Evolutionary conservation across 2,797 vertebrate genomes (phyloP).

Genomic region (Brotula barbata): DNA sequence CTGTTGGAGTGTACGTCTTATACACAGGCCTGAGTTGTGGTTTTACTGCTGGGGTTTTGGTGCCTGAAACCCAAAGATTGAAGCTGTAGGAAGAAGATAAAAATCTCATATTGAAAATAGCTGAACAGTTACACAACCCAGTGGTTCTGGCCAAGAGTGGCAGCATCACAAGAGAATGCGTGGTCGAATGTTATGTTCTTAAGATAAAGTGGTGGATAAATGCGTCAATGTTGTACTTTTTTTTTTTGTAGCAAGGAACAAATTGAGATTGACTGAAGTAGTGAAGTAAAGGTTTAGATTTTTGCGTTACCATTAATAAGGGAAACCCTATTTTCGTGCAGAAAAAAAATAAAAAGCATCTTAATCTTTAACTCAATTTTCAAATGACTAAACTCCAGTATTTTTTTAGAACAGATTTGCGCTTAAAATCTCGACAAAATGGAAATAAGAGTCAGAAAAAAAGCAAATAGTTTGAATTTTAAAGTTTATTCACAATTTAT

Average conservation of each 20-base stretch:
- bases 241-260: no score
- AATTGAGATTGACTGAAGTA: no score
- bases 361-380: no score
- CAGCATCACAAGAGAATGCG: conserved; percentile 47
- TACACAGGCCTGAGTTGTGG: conserved; percentile 35
- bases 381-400: no score
- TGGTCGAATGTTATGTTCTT: conserved; percentile 15
- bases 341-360: no score
- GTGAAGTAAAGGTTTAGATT: no score
- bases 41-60: conserved; percentile 31
- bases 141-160: conserved; percentile 22
- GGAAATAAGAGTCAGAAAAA: conserved; percentile 13
- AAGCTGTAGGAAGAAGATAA: conserved; percentile 52
- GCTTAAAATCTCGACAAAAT: conserved; percentile 1
- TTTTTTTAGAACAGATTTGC: background rate
- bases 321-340: no score
- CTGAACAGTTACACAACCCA: conserved; percentile 43
- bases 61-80: conserved; percentile 46
- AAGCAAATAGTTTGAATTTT: conserved; percentile 47
- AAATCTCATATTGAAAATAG: conserved; percentile 62
- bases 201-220: conserved; percentile 2
- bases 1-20: conserved; percentile 17
- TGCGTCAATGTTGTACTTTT: no score
- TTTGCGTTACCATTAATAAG: no score
- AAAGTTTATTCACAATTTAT: conserved; percentile 80